Evolutionary conservation across 2,113 vertebrate species (phyloP).

Genomic region (Periophthalmodon schlosseri): DNA sequence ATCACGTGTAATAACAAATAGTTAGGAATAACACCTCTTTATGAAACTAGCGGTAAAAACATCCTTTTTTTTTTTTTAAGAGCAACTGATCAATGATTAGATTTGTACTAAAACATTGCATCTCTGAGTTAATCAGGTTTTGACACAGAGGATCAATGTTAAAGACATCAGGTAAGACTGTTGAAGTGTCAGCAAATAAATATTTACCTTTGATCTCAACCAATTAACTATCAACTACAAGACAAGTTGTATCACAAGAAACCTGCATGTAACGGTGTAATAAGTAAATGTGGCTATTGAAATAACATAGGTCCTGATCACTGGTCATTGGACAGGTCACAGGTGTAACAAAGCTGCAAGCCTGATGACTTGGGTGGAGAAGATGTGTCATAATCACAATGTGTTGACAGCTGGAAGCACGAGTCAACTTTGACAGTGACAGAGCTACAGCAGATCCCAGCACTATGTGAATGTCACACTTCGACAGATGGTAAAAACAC

Average conservation of each 20-base stretch:
- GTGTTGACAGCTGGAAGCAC: conserved; percentile 23
- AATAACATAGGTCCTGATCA: background rate
- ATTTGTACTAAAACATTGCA: background rate
- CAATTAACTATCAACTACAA: background rate
- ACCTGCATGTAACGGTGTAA: background rate
- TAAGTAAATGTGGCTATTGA: background rate
- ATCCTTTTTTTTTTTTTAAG: background rate
- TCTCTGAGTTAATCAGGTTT: background rate
- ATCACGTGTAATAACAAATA: background rate
- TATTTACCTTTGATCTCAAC: background rate
- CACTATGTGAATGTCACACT: conserved; percentile 17
- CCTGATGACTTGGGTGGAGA: conserved; percentile 11
- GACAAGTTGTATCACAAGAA: background rate
- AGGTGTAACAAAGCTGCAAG: background rate
- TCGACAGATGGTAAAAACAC: background rate
- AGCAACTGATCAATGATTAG: background rate
- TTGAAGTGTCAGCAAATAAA: background rate
- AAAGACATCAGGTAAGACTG: background rate
- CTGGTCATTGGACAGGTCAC: background rate
- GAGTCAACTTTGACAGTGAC: conserved; percentile 28
- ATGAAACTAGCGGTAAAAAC: too few relatives aligned
- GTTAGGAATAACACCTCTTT: background rate
- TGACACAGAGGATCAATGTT: background rate
- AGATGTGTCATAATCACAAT: conserved; percentile 45
- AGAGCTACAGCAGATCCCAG: conserved; percentile 13